Conservation (phyloP, 2,888 invertebrate genomes). For the Watsonalla cultraria region DNA sequence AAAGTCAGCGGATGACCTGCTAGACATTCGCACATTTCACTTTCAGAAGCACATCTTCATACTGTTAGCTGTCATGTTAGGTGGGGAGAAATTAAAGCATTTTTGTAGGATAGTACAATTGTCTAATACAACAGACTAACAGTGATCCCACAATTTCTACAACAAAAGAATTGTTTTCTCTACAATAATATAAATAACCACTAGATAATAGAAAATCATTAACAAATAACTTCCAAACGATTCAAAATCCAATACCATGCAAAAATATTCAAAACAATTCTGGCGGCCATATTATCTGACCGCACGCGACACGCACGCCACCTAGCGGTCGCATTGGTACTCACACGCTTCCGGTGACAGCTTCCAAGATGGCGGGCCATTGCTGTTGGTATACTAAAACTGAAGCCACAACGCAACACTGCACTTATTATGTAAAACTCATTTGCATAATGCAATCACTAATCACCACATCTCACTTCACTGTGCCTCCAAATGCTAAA, state of each 20-base stretch:
- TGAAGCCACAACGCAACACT: conserved; percentile 41
- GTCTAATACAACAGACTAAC: too few relatives aligned
- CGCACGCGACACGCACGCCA: conserved; percentile 66
- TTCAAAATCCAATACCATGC: conserved; percentile 41
- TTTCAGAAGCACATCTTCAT: too few relatives aligned
- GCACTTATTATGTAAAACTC: conserved; percentile 36
- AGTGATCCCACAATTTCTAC: too few relatives aligned
- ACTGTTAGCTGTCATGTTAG: too few relatives aligned
- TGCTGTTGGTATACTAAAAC: conserved; percentile 9
- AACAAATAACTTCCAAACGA: conserved; percentile 6
- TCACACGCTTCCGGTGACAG: conserved; percentile 50
- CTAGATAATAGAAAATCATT: too few relatives aligned
- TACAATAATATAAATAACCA: too few relatives aligned
- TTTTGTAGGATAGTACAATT: too few relatives aligned
- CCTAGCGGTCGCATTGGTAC: conserved; percentile 52
- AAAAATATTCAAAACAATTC: conserved; percentile 69
- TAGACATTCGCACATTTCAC: too few relatives aligned
- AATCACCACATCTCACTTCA: conserved; percentile 16
- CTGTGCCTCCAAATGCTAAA: too few relatives aligned
- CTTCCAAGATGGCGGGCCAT: conserved; percentile 62
- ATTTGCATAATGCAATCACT: conserved; percentile 39
- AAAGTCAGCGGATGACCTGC: too few relatives aligned
- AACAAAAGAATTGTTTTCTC: conserved; percentile 3
- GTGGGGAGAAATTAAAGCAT: too few relatives aligned
- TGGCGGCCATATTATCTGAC: conserved; percentile 56